These are phyloP conservation scores for Halichoerus grypus DNA, from an alignment of 2,113 vertebrate genomes.

Conservation along the genomic window DNA sequence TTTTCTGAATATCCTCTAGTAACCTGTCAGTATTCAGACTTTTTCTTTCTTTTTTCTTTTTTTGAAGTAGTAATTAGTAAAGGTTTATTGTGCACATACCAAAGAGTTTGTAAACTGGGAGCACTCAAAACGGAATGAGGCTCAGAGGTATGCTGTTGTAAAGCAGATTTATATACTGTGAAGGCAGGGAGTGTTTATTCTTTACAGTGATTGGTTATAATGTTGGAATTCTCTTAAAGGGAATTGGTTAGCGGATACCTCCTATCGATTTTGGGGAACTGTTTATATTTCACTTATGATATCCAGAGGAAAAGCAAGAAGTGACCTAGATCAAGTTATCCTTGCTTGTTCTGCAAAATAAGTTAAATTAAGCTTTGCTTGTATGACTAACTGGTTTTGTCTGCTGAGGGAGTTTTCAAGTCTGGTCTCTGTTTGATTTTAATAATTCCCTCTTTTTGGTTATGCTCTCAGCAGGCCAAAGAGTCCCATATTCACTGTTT, in stretches of 20 bases:
- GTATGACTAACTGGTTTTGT: background rate
- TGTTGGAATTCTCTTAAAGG: background rate
- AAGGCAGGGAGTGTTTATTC: background rate
- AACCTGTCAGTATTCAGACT: background rate
- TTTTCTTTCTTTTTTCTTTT: background rate
- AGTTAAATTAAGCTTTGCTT: background rate
- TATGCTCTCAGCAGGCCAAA: background rate
- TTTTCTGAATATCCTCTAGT: background rate
- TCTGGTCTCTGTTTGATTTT: background rate
- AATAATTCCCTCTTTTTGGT: background rate
- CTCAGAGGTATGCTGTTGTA: background rate
- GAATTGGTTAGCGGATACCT: background rate
- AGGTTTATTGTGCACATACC: background rate
- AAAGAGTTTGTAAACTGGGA: background rate
- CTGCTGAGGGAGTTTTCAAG: background rate
- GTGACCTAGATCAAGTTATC: background rate
- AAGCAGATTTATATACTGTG: background rate
- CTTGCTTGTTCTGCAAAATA: background rate
- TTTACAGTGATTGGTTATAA: background rate
- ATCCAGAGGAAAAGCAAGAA: background rate
- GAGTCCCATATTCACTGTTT: background rate
- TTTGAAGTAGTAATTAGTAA: background rate
- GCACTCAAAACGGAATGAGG: background rate
- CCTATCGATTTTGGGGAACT: background rate
- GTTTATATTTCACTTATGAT: background rate